phyloP scores from a whole-genome alignment of 1,140 invertebrate genomes.

The Euura saliciscinereae region DNA sequence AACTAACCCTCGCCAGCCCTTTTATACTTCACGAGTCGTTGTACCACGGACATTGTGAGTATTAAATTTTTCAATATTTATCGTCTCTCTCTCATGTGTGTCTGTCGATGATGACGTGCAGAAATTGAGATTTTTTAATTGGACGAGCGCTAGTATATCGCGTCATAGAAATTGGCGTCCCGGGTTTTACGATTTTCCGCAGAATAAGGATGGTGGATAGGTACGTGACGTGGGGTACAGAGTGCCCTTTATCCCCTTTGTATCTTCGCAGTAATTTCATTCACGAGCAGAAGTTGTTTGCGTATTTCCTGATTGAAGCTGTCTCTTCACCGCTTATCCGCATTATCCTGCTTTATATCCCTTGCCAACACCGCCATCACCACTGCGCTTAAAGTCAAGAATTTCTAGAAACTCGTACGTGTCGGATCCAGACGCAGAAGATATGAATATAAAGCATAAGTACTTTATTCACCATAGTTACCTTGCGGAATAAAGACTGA shows the following conservation, averaged over 20 bases:
- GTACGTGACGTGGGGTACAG: not conserved
- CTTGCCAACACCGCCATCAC: not conserved
- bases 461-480: too few species aligned
- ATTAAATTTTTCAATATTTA: not conserved
- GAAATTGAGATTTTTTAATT: not conserved
- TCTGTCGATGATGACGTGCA: not conserved
- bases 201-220: not conserved
- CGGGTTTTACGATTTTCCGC: not conserved
- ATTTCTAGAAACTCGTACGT: too few species aligned
- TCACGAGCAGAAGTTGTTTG: slow-evolving; percentile 7
- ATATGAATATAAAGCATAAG: too few species aligned
- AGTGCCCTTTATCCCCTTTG: not conserved
- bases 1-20: not conserved
- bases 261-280: not conserved
- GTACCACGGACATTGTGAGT: not conserved
- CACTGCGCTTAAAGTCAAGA: too few species aligned
- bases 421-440: too few species aligned
- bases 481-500: too few species aligned
- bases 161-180: not conserved
- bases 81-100: not conserved
- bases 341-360: not conserved
- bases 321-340: not conserved
- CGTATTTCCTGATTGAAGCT: not conserved
- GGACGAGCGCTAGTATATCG: not conserved
- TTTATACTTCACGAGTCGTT: not conserved